These are phyloP conservation scores for Collichthys lucidus DNA, from an alignment of 2,113 vertebrate genomes.

Conservation along the genomic window DNA sequence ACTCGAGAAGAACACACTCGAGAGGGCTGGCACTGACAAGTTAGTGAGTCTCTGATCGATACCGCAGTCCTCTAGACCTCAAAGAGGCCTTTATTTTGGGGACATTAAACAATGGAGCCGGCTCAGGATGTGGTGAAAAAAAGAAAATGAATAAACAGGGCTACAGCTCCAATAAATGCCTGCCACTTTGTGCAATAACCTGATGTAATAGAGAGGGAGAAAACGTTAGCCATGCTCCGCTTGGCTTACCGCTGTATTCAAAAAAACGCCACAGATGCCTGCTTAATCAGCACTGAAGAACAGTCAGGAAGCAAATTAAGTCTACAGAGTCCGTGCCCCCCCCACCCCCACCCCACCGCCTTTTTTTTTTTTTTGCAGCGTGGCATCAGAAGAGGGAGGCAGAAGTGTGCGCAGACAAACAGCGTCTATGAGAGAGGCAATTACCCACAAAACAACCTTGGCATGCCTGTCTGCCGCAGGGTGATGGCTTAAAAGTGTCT, in stretches of 20 bases:
- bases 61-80: constrained; percentile 50
- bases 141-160: constrained; percentile 55
- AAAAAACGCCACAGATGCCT: constrained; percentile 73
- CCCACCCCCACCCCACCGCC: constrained; percentile 58
- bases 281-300: constrained; percentile 80
- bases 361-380: constrained; percentile 54
- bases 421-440: constrained; percentile 77
- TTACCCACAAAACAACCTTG: constrained; percentile 84
- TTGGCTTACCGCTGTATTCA: constrained; percentile 75
- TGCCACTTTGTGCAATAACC: constrained; percentile 72
- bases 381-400: constrained; percentile 66
- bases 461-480: constrained; percentile 76
- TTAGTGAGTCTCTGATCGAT: constrained; percentile 66
- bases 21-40: constrained; percentile 62
- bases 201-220: constrained; percentile 58
- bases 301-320: constrained; percentile 81
- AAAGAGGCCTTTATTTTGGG: constrained; percentile 64
- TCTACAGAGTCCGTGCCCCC: constrained; percentile 73
- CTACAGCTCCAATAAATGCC: constrained; percentile 53
- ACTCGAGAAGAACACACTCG: constrained; percentile 64
- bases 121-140: constrained; percentile 20
- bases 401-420: constrained; percentile 71
- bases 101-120: constrained; percentile 58
- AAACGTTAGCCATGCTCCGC: constrained; percentile 69
- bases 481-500: constrained; percentile 79